Conservation (phyloP, 2,888 invertebrate species). For the Cheilosia pagana region DNA sequence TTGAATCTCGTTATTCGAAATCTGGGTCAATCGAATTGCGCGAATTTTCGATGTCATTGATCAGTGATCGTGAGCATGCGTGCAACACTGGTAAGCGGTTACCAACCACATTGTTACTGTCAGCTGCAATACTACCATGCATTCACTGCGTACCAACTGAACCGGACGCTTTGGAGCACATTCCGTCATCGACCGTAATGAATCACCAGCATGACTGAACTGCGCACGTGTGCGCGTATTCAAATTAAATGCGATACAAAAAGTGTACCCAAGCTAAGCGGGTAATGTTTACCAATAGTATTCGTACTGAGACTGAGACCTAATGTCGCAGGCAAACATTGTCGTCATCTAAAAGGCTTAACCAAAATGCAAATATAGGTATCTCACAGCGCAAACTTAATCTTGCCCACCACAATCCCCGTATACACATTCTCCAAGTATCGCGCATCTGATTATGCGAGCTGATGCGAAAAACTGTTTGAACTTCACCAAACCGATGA, state of each 20-base stretch:
- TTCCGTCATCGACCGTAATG: constrained; percentile 4
- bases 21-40: too few species aligned
- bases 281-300: neutral
- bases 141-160: too few species aligned
- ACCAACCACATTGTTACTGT: too few species aligned
- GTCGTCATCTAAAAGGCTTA: constrained; percentile 24
- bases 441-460: constrained; percentile 13
- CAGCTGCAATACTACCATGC: too few species aligned
- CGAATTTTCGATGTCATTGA: too few species aligned
- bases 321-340: constrained; percentile 42
- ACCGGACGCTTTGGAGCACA: neutral
- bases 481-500: constrained; percentile 26
- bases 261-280: constrained; percentile 3
- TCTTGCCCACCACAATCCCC: neutral
- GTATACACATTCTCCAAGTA: neutral
- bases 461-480: constrained; percentile 22
- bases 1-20: too few species aligned
- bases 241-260: neutral
- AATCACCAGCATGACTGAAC: constrained; percentile 4
- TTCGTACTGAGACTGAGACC: constrained; percentile 13
- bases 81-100: too few species aligned
- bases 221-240: constrained; percentile 27
- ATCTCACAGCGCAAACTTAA: constrained; percentile 35
- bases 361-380: constrained; percentile 45
- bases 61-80: too few species aligned